These are phyloP conservation scores for Lasius fuliginosus DNA, from an alignment of 2,888 invertebrate genomes.

Conservation along the genomic window DNA sequence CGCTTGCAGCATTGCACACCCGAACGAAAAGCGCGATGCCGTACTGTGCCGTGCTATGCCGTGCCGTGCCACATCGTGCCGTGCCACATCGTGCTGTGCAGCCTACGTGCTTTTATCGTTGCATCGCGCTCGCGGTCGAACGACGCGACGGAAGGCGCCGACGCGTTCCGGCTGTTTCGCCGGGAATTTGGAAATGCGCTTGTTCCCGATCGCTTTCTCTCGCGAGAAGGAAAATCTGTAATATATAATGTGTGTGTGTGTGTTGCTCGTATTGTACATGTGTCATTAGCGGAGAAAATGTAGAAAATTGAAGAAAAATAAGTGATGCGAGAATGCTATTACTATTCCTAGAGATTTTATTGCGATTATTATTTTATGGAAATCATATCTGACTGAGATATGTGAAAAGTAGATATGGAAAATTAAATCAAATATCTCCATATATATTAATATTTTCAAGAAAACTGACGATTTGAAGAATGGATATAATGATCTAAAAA, in stretches of 20 bases:
- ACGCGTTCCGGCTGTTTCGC: constrained; percentile 9
- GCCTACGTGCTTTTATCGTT: constrained; percentile 29
- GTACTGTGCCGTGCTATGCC: not conserved
- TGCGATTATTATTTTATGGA: not conserved
- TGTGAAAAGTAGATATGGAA: not conserved
- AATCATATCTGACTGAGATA: not conserved
- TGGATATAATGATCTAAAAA: not conserved
- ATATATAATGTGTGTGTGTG: not conserved
- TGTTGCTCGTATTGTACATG: not conserved
- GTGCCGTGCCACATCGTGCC: not conserved
- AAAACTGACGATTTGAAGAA: not conserved
- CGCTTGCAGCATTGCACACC: constrained; percentile 48
- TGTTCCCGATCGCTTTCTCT: not conserved
- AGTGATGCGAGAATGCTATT: not conserved
- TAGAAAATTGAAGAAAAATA: not conserved
- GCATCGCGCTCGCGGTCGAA: constrained; percentile 34
- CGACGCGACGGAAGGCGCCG: constrained; percentile 20
- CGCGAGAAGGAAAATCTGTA: not conserved
- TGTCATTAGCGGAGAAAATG: not conserved
- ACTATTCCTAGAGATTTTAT: not conserved
- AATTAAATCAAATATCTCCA: not conserved
- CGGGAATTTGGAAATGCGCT: constrained; percentile 28
- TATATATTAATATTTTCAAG: not conserved
- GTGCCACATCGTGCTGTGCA: not conserved
- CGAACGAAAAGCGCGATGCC: constrained; percentile 52